A percentile compares a stretch with the other conserved stretches of the same genome.
Evolutionary conservation across 2,113 vertebrate genomes (phyloP).

Genomic region (Oxyura jamaicensis): DNA sequence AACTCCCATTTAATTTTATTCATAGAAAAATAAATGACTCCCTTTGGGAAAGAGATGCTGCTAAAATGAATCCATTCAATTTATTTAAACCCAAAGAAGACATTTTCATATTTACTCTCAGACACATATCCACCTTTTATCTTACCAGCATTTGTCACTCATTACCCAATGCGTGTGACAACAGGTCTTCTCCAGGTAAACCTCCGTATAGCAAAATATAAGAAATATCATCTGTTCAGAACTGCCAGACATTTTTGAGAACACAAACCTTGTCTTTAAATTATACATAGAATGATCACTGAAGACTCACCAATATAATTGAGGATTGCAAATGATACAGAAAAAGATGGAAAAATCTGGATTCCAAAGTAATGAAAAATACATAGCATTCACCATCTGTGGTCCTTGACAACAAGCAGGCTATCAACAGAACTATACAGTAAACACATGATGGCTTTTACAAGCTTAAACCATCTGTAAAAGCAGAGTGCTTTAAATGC

Average conservation of each 20-base stretch:
- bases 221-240: not conserved
- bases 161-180: not conserved
- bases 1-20: not conserved
- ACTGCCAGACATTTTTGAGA: not conserved
- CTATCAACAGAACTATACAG: conserved; percentile 26
- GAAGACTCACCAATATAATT: not conserved
- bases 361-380: conserved; percentile 29
- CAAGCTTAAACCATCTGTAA: conserved; percentile 44
- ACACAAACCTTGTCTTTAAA: not conserved
- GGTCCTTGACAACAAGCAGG: conserved; percentile 42
- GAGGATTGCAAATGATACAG: not conserved
- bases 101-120: not conserved
- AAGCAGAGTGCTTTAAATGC: conserved; percentile 10
- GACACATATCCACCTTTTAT: not conserved
- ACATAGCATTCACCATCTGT: conserved; percentile 31
- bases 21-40: not conserved
- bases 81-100: not conserved
- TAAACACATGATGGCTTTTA: conserved; percentile 52
- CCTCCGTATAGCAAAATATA: not conserved
- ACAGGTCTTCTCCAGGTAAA: not conserved
- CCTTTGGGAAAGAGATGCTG: not conserved
- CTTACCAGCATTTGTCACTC: not conserved
- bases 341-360: not conserved
- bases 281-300: not conserved
- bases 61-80: not conserved